phyloP scores from a whole-genome alignment of 2,888 invertebrate genomes.

The Scrobipalpa atriplicella region DNA sequence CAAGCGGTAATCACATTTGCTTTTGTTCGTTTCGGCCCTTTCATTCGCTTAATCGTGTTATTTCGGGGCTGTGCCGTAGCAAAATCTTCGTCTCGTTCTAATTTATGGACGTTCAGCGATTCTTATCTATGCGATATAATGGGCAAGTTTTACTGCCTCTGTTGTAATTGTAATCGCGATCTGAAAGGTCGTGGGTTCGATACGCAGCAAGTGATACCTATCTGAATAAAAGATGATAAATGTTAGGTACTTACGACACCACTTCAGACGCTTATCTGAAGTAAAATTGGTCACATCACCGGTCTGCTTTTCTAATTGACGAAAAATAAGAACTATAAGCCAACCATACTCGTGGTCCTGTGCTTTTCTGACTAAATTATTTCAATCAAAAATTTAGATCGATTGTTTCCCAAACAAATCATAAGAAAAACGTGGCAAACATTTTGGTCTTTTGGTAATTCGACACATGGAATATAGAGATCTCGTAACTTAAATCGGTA shows the following conservation, averaged over 20 bases:
- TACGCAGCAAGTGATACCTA: too few relatives aligned
- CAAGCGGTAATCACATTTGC: conserved; percentile 80
- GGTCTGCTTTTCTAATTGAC: too few relatives aligned
- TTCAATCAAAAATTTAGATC: neutral
- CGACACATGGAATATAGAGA: neutral
- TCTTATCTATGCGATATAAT: neutral
- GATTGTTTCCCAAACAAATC: neutral
- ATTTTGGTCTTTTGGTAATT: neutral
- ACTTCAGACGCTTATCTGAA: too few relatives aligned
- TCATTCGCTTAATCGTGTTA: conserved; percentile 81
- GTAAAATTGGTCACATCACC: too few relatives aligned
- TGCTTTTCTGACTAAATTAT: too few relatives aligned
- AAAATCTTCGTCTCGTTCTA: conserved; percentile 49
- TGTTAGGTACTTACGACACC: too few relatives aligned
- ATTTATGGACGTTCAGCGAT: conserved; percentile 39
- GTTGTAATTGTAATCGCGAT: neutral
- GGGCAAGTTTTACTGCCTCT: neutral
- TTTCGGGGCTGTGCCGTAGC: conserved; percentile 69
- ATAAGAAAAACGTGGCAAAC: neutral
- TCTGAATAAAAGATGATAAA: too few relatives aligned
- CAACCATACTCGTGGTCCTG: too few relatives aligned
- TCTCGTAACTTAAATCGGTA: conserved; percentile 26
- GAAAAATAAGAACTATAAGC: too few relatives aligned
- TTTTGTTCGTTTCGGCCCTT: conserved; percentile 80
- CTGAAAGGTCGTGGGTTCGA: too few relatives aligned